These are phyloP conservation scores for Tetramorium parvispinum DNA, from an alignment of 1,140 invertebrate genomes.

Conservation along the genomic window DNA sequence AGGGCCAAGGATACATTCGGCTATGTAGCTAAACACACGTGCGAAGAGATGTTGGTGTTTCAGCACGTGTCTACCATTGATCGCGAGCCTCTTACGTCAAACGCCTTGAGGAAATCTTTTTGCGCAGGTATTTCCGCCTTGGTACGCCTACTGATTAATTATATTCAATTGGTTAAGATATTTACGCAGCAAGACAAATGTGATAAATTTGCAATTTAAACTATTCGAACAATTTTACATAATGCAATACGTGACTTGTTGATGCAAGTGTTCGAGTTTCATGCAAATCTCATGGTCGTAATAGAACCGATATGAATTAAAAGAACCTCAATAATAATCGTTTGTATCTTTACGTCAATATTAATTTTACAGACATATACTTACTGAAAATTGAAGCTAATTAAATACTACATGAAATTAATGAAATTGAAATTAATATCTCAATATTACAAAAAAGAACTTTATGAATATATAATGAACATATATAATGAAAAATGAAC, in stretches of 20 bases:
- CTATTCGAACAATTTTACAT: conserved; percentile 10
- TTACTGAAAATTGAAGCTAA: neutral
- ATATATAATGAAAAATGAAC: neutral
- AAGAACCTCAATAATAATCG: neutral
- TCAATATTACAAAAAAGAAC: neutral
- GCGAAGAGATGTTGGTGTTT: neutral
- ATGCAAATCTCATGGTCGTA: neutral
- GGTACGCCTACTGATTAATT: neutral
- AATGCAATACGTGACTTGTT: neutral
- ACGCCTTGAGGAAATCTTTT: conserved; percentile 2
- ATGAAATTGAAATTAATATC: neutral
- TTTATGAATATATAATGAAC: no score
- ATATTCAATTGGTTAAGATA: neutral
- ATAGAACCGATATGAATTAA: neutral
- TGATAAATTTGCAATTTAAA: conserved; percentile 26
- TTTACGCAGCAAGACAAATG: neutral
- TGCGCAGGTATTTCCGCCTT: neutral
- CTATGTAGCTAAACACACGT: neutral
- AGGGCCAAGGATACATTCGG: neutral
- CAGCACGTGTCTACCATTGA: neutral
- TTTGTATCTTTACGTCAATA: neutral
- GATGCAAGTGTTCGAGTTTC: neutral
- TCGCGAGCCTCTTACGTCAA: conserved; percentile 9
- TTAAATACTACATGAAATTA: neutral
- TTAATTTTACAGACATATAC: neutral